Conservation (phyloP, 2,797 vertebrate genomes). For the Chelon auratus region DNA sequence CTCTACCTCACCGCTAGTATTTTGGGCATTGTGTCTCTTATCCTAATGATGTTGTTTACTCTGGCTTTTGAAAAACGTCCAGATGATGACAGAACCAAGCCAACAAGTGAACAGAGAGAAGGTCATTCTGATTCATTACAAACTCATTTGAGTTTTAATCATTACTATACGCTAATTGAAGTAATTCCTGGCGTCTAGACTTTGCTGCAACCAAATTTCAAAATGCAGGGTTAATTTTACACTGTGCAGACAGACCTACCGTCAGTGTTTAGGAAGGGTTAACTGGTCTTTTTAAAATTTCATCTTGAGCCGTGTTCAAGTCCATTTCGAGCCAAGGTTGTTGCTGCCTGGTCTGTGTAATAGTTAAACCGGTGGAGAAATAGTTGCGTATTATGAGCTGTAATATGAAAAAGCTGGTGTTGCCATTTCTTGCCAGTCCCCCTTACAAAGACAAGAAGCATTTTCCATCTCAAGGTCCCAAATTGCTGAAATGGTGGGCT, state of each 20-base stretch:
- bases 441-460: slow-evolving; percentile 38
- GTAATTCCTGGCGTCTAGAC: background rate
- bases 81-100: background rate
- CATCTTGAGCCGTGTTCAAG: slow-evolving; percentile 10
- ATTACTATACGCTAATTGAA: background rate
- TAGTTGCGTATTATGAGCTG: slow-evolving; percentile 38
- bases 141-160: background rate
- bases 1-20: slow-evolving; percentile 15
- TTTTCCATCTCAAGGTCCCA: slow-evolving; percentile 48
- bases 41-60: slow-evolving; percentile 11
- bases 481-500: slow-evolving; percentile 28
- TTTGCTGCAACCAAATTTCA: background rate
- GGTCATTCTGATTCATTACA: background rate
- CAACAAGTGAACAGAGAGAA: background rate
- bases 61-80: slow-evolving; percentile 4
- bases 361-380: slow-evolving; percentile 21
- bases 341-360: background rate
- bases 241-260: background rate
- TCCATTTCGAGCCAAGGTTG: background rate
- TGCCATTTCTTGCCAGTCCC: slow-evolving; percentile 49
- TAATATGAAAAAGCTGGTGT: slow-evolving; percentile 43
- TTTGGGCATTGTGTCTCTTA: slow-evolving; percentile 14
- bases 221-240: background rate
- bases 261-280: too few relatives aligned
- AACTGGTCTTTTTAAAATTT: slow-evolving; percentile 1